phyloP scores from a whole-genome alignment of 2,888 invertebrate species.

The Trichogramma dendrolimi region DNA sequence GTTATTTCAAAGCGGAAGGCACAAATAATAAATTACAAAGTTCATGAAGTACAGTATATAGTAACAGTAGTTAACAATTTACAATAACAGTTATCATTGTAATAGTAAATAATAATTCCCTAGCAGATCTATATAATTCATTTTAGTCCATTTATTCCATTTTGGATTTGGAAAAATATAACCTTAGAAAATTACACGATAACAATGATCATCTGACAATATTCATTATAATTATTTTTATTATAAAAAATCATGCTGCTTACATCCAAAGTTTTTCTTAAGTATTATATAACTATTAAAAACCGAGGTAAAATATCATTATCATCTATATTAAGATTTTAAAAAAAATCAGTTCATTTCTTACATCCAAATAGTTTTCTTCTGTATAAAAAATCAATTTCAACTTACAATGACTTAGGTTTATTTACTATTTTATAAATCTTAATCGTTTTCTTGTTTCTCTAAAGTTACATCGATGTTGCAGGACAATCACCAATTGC shows the following conservation, averaged over 20 bases:
- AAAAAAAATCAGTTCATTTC: slow-evolving; percentile 28
- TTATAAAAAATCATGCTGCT: slow-evolving; percentile 24
- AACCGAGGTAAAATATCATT: slow-evolving; percentile 23
- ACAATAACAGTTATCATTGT: slow-evolving; percentile 25
- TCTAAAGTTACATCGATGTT: slow-evolving; percentile 22
- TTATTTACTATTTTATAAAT: slow-evolving; percentile 27
- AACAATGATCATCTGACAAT: slow-evolving; percentile 22
- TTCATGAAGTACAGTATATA: slow-evolving; percentile 12
- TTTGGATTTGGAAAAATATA: slow-evolving; percentile 23
- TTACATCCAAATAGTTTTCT: slow-evolving; percentile 13
- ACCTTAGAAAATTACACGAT: slow-evolving; percentile 19
- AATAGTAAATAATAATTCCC: slow-evolving; percentile 24
- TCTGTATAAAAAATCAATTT: slow-evolving; percentile 17
- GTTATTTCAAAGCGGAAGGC: slow-evolving; percentile 14
- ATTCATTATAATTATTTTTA: slow-evolving; percentile 14
- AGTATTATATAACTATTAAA: slow-evolving; percentile 26
- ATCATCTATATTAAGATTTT: slow-evolving; percentile 25
- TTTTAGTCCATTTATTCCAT: slow-evolving; percentile 8
- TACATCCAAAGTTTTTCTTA: slow-evolving; percentile 20
- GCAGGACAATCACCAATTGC: slow-evolving; percentile 40
- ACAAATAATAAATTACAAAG: slow-evolving; percentile 26
- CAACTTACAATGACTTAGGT: slow-evolving; percentile 20
- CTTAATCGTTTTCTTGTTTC: slow-evolving; percentile 27
- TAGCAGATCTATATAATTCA: slow-evolving; percentile 21
- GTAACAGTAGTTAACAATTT: slow-evolving; percentile 23